These are phyloP conservation scores for Brachypterus glaber DNA, from an alignment of 2,888 invertebrate genomes.

Conservation along the genomic window DNA sequence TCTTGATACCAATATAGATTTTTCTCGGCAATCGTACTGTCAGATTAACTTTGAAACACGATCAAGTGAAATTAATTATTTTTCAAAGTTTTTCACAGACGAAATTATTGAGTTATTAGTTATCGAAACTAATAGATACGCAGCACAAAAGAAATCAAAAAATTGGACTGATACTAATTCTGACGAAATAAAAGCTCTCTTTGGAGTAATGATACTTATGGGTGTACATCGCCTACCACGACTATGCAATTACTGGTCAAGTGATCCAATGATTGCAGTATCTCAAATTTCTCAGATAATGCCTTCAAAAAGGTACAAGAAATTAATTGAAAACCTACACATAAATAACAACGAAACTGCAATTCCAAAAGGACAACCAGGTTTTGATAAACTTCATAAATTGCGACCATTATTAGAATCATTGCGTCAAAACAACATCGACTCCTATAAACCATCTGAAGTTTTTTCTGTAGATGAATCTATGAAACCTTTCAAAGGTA, in stretches of 20 bases:
- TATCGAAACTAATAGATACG: neutral
- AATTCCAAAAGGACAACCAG: neutral
- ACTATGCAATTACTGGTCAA: constrained; percentile 4
- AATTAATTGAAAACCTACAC: constrained; percentile 8
- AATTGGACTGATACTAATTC: constrained; percentile 6
- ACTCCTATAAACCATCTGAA: too few relatives aligned
- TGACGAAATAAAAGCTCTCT: neutral
- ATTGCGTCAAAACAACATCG: constrained; percentile 1
- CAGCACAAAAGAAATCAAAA: constrained; percentile 3
- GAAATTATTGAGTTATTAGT: neutral
- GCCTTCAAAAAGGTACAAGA: constrained; percentile 8
- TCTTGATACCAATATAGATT: too few relatives aligned
- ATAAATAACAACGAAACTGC: constrained; percentile 1
- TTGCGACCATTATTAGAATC: constrained; percentile 3
- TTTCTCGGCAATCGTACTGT: too few relatives aligned
- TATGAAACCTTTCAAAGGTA: constrained; percentile 22
- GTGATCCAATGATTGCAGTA: constrained; percentile 6
- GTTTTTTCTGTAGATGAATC: too few relatives aligned
- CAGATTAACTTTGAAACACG: too few relatives aligned
- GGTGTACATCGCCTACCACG: neutral
- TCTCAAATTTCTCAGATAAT: constrained; percentile 1
- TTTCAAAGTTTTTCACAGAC: neutral
- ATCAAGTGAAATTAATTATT: neutral
- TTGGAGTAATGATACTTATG: neutral
- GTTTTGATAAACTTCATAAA: neutral